Base-by-base conservation (phyloP, 2,797 vertebrate genomes). In the Lepilemur septentrionalis region DNA sequence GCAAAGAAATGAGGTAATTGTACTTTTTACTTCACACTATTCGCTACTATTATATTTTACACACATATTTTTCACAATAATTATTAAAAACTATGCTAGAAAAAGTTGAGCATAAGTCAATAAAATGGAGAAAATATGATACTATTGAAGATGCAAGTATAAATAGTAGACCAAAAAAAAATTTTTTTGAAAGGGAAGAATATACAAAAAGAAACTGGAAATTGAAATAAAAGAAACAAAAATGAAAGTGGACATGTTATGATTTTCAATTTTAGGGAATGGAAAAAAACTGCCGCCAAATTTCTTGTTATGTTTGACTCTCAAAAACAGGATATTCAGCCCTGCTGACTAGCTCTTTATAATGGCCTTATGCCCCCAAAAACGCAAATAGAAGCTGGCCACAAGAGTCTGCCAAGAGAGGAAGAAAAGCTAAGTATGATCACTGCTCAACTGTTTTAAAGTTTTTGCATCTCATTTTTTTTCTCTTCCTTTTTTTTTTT, bases 161-260 rank as follows among this genome's bases (percentile, higher is more conserved):
- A 73, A 82, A 20, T 38, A 28, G 30, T 38, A 67, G 25, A 50
- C 11, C 11, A 69, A 35, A 23, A 65, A 43, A 81, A 48, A 5
- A 2, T 46, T 78, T 4, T 43, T n/a, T n/a, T n/a, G n/a, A 79
- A 50, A 50, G 28, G 52, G 18, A 80, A 55, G 23, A 76, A 73
- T 55, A 85, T 28, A 28, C 20, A 70, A 78, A 86, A 35, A 75
- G 25, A 81, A 92, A 65, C 2, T 48, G 52, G 32, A 30, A 78
- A 72, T 79, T 41, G 15, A 94, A 79, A 93, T 35, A 76, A 84
- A 96, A n/a, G 30, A 75, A 69, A 69, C n/a, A 57, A 57, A 95
- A 94, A 22, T 38, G 4, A 95, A 96, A 95, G 28, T 25, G 89
- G 41, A 8, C 1, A 52, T 18, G 7, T n/a, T 48, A 28, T 6